Base-by-base conservation (phyloP, 23 tunicate species). In the Ciona savignyi region DNA sequence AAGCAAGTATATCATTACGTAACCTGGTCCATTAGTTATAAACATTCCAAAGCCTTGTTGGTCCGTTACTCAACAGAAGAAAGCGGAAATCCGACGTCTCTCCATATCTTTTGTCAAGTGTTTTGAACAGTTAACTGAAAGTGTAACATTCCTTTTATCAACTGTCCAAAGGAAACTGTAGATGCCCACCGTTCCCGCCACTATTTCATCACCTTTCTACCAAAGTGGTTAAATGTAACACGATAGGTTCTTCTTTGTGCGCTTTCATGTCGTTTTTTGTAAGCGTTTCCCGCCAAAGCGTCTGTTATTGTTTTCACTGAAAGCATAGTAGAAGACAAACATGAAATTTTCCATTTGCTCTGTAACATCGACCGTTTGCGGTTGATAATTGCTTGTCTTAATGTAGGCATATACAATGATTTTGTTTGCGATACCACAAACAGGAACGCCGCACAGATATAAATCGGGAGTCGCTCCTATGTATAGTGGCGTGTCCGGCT, bases 231-330 rank as follows among this genome's bases (percentile, higher is more conserved):
- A 42, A 42, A 42, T 42, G 56, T 15, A 42, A 42, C 56, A 42
- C 15, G 56, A 42, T 42, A 42, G 56, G 11, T 6, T 15, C 9
- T 9, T 15, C 56, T 42, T 42, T 42, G 56, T 42, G 56, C 56
- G 9, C 15, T 42, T 6, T 42, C 56, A 42, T 42, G 56, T 42
- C 56, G 56, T 42, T 42, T 42, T n/a, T 42, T 42, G 56, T 42
- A 6, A 15, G 11, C 15, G 56, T 42, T 42, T 42, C 56, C 56
- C 56, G 56, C 56, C 56, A 42, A 42, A 42, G 56, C 56, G 56
- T 42, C 56, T 42, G 56, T 42, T 42, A 42, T 42, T 42, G 56
- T 42, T 42, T 42, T 42, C 56, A 42, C 56, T 42, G 56, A 42
- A 42, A 42, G 56, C 56, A 42, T 42, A 42, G 56, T 42, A 42